Percentiles rank a stretch among this genome's conserved stretches.
Conservation (phyloP, 2,888 invertebrate genomes). For the Lasioglossum morio region DNA sequence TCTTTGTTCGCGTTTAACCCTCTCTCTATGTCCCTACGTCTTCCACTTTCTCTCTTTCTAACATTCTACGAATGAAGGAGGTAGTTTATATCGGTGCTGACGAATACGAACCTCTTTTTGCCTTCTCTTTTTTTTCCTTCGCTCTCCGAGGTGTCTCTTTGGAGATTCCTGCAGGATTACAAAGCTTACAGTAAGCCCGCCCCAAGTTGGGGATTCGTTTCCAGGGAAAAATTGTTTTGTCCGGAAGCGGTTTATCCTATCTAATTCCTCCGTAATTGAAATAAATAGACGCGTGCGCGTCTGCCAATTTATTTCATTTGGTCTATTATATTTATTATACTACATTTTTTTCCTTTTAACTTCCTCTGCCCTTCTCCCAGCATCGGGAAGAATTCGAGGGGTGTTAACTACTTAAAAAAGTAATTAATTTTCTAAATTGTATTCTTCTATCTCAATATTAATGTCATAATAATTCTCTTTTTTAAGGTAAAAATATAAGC, state of each 20-base stretch:
- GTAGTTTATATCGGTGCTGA: constrained; percentile 67
- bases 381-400: neutral
- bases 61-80: constrained; percentile 46
- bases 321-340: neutral
- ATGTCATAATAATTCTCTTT: no score
- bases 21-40: constrained; percentile 15
- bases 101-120: constrained; percentile 53
- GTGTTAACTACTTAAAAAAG: no score
- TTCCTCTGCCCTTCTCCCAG: neutral
- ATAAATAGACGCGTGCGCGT: constrained; percentile 20
- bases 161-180: constrained; percentile 72
- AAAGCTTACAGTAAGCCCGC: constrained; percentile 53
- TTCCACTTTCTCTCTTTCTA: constrained; percentile 34
- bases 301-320: neutral
- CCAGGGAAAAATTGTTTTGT: constrained; percentile 26
- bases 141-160: constrained; percentile 62
- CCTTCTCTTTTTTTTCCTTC: constrained; percentile 6
- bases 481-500: no score
- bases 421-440: no score
- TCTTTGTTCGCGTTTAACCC: constrained; percentile 28
- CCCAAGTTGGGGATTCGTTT: constrained; percentile 18
- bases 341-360: neutral
- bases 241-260: constrained; percentile 14
- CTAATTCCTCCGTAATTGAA: constrained; percentile 46
- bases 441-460: no score